A percentile compares a stretch with the other conserved stretches of the same genome.
These are phyloP conservation scores for Embiotoca jacksoni DNA, from an alignment of 2,113 vertebrate species.

Conservation along the genomic window DNA sequence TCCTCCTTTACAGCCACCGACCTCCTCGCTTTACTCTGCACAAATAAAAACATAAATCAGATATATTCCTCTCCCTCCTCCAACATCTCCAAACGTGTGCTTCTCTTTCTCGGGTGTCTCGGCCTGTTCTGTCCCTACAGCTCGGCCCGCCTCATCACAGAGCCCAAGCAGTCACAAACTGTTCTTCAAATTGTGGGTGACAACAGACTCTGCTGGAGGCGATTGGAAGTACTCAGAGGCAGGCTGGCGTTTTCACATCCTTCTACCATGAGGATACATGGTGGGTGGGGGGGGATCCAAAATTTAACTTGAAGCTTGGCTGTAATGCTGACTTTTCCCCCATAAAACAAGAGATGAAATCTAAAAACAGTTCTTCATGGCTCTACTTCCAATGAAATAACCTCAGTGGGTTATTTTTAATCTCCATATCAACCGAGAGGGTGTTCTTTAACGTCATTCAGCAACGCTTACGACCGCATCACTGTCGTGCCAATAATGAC, in stretches of 20 bases:
- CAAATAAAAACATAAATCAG: constrained; percentile 53
- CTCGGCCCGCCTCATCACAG: constrained; percentile 39
- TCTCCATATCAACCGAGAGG: no score
- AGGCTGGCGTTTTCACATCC: constrained; percentile 26
- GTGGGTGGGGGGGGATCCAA: background rate
- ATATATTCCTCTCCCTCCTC: constrained; percentile 17
- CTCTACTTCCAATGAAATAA: no score
- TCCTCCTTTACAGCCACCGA: background rate
- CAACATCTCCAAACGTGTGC: constrained; percentile 14
- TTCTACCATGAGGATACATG: constrained; percentile 11
- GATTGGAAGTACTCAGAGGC: constrained; percentile 18
- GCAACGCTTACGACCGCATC: no score
- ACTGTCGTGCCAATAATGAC: no score
- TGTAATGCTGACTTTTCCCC: background rate
- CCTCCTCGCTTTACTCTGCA: constrained; percentile 6
- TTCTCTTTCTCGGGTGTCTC: constrained; percentile 32
- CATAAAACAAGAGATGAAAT: background rate
- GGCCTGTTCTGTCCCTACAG: constrained; percentile 13
- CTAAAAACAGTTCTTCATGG: no score
- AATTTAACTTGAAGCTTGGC: background rate
- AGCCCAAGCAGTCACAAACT: constrained; percentile 36
- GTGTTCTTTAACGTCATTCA: no score
- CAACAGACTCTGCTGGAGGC: constrained; percentile 55
- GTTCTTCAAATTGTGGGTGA: constrained; percentile 45
- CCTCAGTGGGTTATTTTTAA: no score